Conservation (phyloP, 2,113 vertebrate genomes). For the Regulus satrapa region DNA sequence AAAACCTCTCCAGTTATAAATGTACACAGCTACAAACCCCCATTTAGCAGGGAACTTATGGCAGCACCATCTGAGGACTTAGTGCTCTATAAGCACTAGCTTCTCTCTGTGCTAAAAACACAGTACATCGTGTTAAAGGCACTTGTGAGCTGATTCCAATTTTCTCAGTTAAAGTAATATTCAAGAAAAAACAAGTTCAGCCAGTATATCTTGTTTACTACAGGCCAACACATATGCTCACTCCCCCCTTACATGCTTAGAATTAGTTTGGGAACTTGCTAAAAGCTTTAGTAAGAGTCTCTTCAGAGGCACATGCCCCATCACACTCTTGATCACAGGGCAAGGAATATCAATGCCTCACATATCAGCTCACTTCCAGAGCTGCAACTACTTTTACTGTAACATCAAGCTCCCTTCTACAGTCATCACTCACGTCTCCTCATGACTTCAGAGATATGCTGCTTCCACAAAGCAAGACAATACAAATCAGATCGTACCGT, state of each 20-base stretch:
- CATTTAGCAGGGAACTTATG: neutral
- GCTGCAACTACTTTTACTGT: neutral
- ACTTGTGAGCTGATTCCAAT: neutral
- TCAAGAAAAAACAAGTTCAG: neutral
- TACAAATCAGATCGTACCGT: neutral
- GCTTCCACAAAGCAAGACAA: neutral
- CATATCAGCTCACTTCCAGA: neutral
- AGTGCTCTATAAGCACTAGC: neutral
- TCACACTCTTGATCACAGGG: neutral
- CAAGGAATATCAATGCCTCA: neutral
- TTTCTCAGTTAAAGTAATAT: neutral
- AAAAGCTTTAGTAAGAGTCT: neutral
- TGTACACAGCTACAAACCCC: neutral
- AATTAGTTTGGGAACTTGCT: neutral
- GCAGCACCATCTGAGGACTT: neutral
- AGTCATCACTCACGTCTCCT: neutral
- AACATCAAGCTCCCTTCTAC: neutral
- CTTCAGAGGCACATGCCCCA: neutral
- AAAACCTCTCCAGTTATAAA: neutral
- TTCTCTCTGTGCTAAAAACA: neutral
- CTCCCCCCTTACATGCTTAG: neutral
- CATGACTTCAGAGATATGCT: neutral
- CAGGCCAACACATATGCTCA: rapidly evolving
- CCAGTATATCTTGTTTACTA: neutral
- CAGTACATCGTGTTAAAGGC: neutral